Evolutionary conservation across 2,888 invertebrate genomes (phyloP), one percentile per base, ranked within the genome.

Genomic region (Callyntrura guangdongensis): DNA sequence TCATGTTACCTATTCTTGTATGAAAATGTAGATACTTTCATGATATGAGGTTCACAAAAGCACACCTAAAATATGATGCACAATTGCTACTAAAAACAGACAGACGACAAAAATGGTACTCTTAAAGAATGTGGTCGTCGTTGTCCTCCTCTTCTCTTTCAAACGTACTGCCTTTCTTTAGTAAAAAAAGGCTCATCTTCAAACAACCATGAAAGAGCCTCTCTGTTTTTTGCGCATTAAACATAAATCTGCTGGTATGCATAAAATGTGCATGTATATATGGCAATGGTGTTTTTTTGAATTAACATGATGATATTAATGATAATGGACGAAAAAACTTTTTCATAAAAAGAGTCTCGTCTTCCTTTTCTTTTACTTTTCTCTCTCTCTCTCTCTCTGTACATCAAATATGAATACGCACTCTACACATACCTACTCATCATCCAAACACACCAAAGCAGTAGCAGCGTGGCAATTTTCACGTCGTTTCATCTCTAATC

Each of bases 401-500:
- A 74, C 22, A 20, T 61, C 72, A 36, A 81, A 36, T 59, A 61
- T 61, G 36, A 61, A 64, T 64, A 20, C 53, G 11, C 36, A 72
- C 25, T 72, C 12, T 36, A 36, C n/a, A 67, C 36, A 36, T n/a
- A 67, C 25, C 36, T 20, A 67, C 67, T 36, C 36, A 36, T 36
- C 36, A 36, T 36, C 36, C 36, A 36, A n/a, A 8, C 36, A 59
- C 36, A 22, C 49, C 22, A 74, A 49, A 61, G 12, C 36, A 67
- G 25, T 25, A 67, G 47, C 56, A 64, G 82, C 79, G 69, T 86
- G 61, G 81, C 79, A 92, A 92, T 92, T 92, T 92, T 92, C 92
- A 90, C 92, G 92, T 92, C 92, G 91, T 91, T 91, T 91, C 89
- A 82, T 86, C 89, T 91, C 89, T 89, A 91, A 91, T 91, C 91